Conservation (phyloP, 1,140 invertebrate genomes). For the Drosophila persimilis region DNA sequence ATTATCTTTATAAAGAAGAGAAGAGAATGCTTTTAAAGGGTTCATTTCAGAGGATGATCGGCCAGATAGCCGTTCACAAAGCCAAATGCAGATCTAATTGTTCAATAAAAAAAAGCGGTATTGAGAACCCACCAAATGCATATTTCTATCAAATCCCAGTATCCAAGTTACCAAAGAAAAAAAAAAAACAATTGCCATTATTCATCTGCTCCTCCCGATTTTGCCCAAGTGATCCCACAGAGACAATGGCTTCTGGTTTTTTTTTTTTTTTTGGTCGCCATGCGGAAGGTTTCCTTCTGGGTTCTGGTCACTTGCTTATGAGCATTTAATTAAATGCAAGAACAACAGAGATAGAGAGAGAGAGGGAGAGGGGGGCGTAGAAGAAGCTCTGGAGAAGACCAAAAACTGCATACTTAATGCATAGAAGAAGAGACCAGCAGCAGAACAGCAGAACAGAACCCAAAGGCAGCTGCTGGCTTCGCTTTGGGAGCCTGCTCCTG, state of each 20-base stretch:
- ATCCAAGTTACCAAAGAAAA: no score
- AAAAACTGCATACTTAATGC: conserved; percentile 77
- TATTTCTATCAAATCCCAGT: no score
- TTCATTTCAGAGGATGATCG: no score
- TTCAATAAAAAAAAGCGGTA: no score
- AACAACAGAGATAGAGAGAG: conserved; percentile 49
- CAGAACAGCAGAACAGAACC: no score
- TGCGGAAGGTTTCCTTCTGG: conserved; percentile 29
- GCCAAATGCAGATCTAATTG: no score
- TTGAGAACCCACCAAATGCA: no score
- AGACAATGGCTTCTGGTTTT: conserved; percentile 66
- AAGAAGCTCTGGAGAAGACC: conserved; percentile 30
- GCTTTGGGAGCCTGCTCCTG: conserved; percentile 59
- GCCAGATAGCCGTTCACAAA: no score
- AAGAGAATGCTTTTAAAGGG: no score
- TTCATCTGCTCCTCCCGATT: neutral
- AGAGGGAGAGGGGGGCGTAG: conserved; percentile 31
- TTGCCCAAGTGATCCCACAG: conserved; percentile 36
- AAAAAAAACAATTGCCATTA: neutral
- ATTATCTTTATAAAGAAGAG: no score
- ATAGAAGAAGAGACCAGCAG: conserved; percentile 21
- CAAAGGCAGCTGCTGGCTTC: conserved; percentile 23
- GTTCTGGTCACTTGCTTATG: conserved; percentile 73
- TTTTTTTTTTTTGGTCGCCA: conserved; percentile 52
- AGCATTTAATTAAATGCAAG: conserved; percentile 81